phyloP scores from a whole-genome alignment of 1,140 invertebrate genomes.

The Metopolophium dirhodum region DNA sequence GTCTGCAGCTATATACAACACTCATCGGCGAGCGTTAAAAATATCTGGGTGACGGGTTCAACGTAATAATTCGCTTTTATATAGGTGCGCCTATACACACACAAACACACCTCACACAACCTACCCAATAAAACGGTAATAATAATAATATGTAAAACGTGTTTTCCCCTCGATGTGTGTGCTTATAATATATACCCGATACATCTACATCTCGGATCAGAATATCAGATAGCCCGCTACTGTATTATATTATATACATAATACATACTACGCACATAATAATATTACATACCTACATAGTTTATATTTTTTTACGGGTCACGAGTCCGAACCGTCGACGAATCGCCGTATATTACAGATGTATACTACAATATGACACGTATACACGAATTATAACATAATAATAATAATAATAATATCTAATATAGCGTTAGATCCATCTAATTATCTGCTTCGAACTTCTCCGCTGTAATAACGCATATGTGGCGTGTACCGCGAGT shows the following conservation, averaged over 20 bases:
- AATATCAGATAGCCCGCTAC: background rate
- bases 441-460: background rate
- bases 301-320: background rate
- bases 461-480: background rate
- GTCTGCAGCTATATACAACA: background rate
- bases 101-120: background rate
- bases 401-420: too few species aligned
- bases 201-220: background rate
- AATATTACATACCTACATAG: background rate
- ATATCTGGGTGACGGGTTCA: constrained; percentile 29
- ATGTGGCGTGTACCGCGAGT: background rate
- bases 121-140: background rate
- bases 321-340: background rate
- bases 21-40: background rate
- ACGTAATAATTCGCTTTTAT: constrained; percentile 40
- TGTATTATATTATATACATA: background rate
- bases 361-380: background rate
- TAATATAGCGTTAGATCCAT: background rate
- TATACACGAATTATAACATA: background rate
- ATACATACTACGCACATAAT: background rate
- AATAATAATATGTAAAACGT: background rate
- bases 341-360: background rate
- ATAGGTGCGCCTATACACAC: background rate
- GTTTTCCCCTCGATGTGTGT: background rate
- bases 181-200: background rate